Conservation (phyloP, 2,888 invertebrate genomes). For the Gari tellinella region DNA sequence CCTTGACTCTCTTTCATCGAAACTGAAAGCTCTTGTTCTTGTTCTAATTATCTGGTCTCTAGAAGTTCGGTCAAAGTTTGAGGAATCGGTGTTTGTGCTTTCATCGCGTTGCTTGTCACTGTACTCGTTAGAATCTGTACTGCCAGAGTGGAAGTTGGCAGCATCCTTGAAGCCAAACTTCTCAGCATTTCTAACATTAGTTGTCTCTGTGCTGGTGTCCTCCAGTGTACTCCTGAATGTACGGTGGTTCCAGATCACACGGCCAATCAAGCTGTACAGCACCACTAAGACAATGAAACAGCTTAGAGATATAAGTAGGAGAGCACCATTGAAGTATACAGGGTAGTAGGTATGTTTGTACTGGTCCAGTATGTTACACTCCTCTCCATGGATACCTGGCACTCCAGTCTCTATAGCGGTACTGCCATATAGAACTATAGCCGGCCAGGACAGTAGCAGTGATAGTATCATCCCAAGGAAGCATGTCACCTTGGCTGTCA, state of each 20-base stretch:
- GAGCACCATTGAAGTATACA: conserved; percentile 42
- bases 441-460: conserved; percentile 58
- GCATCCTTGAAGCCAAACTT: conserved; percentile 12
- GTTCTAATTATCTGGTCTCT: conserved; percentile 7
- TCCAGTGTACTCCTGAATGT: conserved; percentile 25
- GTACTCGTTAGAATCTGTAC: conserved; percentile 24
- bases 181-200: conserved; percentile 33
- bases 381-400: conserved; percentile 36
- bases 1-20: background rate
- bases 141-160: conserved; percentile 48
- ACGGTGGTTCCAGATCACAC: conserved; percentile 53
- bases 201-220: conserved; percentile 33
- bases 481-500: conserved; percentile 49
- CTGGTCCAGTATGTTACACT: conserved; percentile 48
- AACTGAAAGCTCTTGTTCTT: conserved; percentile 8
- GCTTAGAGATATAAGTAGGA: conserved; percentile 50
- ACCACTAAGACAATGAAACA: conserved; percentile 49
- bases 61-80: background rate
- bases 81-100: background rate
- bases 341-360: conserved; percentile 47
- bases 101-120: background rate
- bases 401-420: conserved; percentile 36
- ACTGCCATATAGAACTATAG: conserved; percentile 54
- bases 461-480: conserved; percentile 37
- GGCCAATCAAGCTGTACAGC: conserved; percentile 58